phyloP scores from a whole-genome alignment of 2,797 vertebrate species.

The Xenopus petersii region DNA sequence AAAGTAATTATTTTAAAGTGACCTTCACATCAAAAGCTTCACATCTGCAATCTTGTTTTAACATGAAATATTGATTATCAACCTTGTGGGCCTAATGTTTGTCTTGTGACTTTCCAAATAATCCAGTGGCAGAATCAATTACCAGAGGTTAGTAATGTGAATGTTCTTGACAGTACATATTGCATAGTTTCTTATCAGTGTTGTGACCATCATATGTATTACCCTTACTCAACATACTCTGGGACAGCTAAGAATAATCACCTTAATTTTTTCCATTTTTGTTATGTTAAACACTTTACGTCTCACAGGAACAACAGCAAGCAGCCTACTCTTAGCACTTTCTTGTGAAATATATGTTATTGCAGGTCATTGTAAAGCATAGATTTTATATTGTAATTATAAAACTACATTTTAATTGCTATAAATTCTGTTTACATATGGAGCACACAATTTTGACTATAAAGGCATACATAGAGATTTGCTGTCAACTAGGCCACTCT shows the following conservation, averaged over 20 bases:
- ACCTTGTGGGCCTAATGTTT: slow-evolving; percentile 19
- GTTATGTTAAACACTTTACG: not conserved
- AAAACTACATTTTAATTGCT: too few relatives aligned
- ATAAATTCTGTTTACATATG: too few relatives aligned
- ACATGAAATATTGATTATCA: slow-evolving; percentile 39
- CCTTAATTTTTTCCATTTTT: not conserved
- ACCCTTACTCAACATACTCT: slow-evolving; percentile 32
- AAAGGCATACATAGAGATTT: too few relatives aligned
- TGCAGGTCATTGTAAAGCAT: too few relatives aligned
- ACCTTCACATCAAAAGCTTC: slow-evolving; percentile 10
- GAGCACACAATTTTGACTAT: too few relatives aligned
- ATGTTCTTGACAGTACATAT: slow-evolving; percentile 33
- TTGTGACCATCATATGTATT: slow-evolving; percentile 37
- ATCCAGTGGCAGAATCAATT: slow-evolving; percentile 46
- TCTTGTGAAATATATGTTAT: too few relatives aligned
- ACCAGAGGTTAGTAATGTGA: slow-evolving; percentile 36
- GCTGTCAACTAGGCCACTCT: too few relatives aligned
- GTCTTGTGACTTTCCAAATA: slow-evolving; percentile 42
- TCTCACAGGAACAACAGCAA: too few relatives aligned
- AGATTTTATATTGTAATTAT: too few relatives aligned
- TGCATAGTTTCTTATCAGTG: slow-evolving; percentile 17
- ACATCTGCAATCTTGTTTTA: slow-evolving; percentile 35
- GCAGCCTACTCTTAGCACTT: too few relatives aligned
- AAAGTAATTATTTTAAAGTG: slow-evolving; percentile 24
- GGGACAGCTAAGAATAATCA: slow-evolving; percentile 23